Evolutionary conservation across 2,797 vertebrate species (phyloP).

Genomic region (Tadarida brasiliensis): DNA sequence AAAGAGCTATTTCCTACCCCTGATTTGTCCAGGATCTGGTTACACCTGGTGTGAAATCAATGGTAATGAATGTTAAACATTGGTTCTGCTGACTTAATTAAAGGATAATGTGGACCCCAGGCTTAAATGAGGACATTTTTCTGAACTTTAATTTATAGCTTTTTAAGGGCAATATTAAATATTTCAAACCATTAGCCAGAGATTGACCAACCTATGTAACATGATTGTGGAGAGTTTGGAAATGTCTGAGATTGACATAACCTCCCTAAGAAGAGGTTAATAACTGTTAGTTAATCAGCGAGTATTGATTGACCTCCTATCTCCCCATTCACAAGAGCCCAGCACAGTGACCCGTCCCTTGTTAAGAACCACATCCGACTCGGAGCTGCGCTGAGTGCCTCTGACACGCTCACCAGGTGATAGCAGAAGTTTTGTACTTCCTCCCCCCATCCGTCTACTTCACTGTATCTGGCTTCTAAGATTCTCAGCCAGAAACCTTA

Average conservation of each 20-base stretch:
- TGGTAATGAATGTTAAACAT: conserved; percentile 13
- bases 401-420: background rate
- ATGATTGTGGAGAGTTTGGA: background rate
- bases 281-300: background rate
- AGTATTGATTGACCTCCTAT: background rate
- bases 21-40: background rate
- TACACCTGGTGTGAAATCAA: background rate
- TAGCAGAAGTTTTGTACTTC: background rate
- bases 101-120: background rate
- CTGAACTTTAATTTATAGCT: conserved; percentile 46
- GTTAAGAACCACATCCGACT: background rate
- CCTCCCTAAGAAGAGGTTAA: background rate
- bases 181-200: background rate
- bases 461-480: background rate
- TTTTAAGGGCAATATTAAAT: background rate
- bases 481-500: background rate
- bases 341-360: background rate
- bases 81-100: background rate
- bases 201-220: background rate
- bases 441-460: background rate
- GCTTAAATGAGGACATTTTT: background rate
- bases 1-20: background rate
- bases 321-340: background rate
- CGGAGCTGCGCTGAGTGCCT: background rate
- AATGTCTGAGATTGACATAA: background rate